These are phyloP conservation scores for Sebastes nivosus DNA, from an alignment of 2,797 vertebrate species.

Conservation along the genomic window DNA sequence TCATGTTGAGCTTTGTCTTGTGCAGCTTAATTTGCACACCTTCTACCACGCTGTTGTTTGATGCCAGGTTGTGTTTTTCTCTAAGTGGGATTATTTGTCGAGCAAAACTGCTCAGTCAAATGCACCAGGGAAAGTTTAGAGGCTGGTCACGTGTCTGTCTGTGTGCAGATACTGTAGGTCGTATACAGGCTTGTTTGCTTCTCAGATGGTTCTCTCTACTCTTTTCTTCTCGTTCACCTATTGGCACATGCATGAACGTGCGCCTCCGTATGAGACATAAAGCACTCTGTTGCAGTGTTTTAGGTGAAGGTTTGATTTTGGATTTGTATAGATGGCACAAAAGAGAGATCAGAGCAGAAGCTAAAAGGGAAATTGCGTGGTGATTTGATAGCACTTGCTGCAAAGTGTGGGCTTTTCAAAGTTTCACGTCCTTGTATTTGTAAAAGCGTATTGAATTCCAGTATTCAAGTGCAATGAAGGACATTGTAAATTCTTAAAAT, in stretches of 20 bases:
- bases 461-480: neutral
- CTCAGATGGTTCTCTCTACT: neutral
- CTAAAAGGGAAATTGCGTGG: neutral
- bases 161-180: constrained; percentile 1
- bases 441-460: neutral
- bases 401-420: neutral
- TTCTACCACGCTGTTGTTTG: constrained; percentile 39
- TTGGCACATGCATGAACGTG: neutral
- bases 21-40: constrained; percentile 59
- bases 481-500: neutral
- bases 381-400: neutral
- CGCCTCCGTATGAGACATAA: neutral
- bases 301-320: neutral
- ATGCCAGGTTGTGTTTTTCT: constrained; percentile 45
- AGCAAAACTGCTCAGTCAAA: constrained; percentile 60
- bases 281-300: neutral
- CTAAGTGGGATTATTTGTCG: constrained; percentile 59
- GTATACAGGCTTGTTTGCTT: neutral
- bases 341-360: neutral
- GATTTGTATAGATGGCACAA: neutral
- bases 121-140: constrained; percentile 42
- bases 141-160: constrained; percentile 37
- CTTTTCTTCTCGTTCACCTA: neutral
- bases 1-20: constrained; percentile 43
- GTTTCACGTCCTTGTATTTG: neutral